phyloP scores from a whole-genome alignment of 37 sponge, comb jelly and placozoan species.

The Geodia barretti region DNA sequence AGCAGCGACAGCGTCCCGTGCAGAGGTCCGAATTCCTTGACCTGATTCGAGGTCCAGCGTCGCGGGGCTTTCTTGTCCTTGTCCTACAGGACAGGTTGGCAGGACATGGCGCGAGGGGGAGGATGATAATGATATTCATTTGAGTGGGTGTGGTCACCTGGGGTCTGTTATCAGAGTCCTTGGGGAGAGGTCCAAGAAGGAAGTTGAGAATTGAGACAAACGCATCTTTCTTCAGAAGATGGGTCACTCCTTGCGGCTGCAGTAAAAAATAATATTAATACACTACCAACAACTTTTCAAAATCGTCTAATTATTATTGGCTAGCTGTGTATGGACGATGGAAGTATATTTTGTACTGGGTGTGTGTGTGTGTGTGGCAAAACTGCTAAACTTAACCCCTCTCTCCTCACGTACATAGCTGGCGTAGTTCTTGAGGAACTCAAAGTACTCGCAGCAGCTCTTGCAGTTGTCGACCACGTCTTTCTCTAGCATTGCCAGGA shows the following conservation, averaged over 20 bases:
- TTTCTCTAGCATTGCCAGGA: constrained; percentile 65
- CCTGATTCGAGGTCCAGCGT: constrained; percentile 66
- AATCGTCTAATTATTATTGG: neutral
- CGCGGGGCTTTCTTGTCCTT: constrained; percentile 16
- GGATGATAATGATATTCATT: neutral
- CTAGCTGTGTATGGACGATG: neutral
- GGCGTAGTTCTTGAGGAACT: constrained; percentile 61
- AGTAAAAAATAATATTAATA: no score
- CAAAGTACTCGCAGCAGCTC: constrained; percentile 66
- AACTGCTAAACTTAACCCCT: neutral
- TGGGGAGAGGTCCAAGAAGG: constrained; percentile 50
- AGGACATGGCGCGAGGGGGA: neutral
- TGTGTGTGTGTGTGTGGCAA: constrained; percentile 3
- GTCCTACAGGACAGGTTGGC: constrained; percentile 11
- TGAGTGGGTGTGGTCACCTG: constrained; percentile 18
- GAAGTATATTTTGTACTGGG: neutral
- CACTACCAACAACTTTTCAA: no score
- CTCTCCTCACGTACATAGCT: constrained; percentile 14
- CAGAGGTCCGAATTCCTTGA: constrained; percentile 71
- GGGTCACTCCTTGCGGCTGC: constrained; percentile 46
- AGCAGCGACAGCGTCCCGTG: constrained; percentile 55
- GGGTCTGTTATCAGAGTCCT: neutral
- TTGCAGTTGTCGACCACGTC: constrained; percentile 73
- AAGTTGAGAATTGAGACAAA: constrained; percentile 55
- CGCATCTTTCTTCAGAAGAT: constrained; percentile 55